These are phyloP conservation scores for Cotesia vestalis DNA, from an alignment of 1,140 invertebrate species.

Conservation along the genomic window DNA sequence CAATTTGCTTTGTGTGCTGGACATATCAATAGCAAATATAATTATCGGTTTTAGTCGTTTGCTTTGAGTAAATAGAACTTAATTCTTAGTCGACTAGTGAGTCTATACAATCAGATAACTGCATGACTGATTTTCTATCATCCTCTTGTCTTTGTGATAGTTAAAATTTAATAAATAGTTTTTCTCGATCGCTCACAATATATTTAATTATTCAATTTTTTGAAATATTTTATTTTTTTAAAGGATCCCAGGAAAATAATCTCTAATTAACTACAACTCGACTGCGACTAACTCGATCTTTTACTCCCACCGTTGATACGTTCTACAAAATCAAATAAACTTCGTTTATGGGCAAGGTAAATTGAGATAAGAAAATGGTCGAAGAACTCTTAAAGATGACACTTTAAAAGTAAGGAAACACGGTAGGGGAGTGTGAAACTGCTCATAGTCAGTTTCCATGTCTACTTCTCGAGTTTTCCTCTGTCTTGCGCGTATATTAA, in stretches of 20 bases:
- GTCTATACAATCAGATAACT: not conserved
- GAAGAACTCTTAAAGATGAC: constrained; percentile 30
- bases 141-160: too few relatives aligned
- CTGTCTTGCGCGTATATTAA: constrained; percentile 46
- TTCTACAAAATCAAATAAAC: not conserved
- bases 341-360: constrained; percentile 17
- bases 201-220: too few relatives aligned
- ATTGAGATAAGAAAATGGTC: constrained; percentile 29
- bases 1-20: constrained; percentile 50
- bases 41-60: constrained; percentile 61
- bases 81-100: not conserved
- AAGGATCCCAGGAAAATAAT: too few relatives aligned
- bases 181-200: too few relatives aligned
- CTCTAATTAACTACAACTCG: too few relatives aligned
- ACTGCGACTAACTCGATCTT: too few relatives aligned
- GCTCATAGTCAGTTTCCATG: constrained; percentile 19
- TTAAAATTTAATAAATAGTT: not conserved
- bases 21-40: constrained; percentile 62
- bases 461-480: constrained; percentile 16
- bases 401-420: constrained; percentile 30
- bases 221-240: too few relatives aligned
- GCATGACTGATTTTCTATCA: too few relatives aligned
- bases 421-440: not conserved
- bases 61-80: constrained; percentile 50
- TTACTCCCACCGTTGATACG: not conserved